Conservation (phyloP, 1,140 invertebrate species). For the Piezodorus guildinii region DNA sequence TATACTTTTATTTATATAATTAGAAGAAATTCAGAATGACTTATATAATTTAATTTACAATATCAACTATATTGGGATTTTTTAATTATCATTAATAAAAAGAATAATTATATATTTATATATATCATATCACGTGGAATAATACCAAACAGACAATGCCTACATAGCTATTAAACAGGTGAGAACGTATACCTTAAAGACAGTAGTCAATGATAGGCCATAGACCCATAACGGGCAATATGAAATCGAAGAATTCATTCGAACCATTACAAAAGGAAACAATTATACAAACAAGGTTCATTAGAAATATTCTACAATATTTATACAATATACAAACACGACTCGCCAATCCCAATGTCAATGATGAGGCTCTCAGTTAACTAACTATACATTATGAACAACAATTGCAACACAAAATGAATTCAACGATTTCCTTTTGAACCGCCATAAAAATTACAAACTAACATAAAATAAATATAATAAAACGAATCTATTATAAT, state of each 20-base stretch:
- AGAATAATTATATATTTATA: conserved; percentile 16
- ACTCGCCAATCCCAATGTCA: neutral
- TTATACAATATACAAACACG: conserved; percentile 12
- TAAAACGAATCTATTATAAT: conserved; percentile 23
- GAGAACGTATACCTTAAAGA: conserved; percentile 28
- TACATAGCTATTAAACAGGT: conserved; percentile 27
- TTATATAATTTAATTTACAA: conserved; percentile 22
- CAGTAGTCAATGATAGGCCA: conserved; percentile 19
- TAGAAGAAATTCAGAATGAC: conserved; percentile 25
- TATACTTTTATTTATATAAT: conserved; percentile 1
- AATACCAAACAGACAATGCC: conserved; percentile 25
- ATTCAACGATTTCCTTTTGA: conserved; percentile 4
- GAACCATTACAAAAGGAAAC: conserved; percentile 10
- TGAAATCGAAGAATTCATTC: conserved; percentile 16
- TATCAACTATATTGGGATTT: conserved; percentile 24
- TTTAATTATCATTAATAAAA: conserved; percentile 18
- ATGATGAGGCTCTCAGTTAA: neutral
- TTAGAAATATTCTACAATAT: conserved; percentile 14
- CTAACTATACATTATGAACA: conserved; percentile 13
- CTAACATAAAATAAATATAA: conserved; percentile 24
- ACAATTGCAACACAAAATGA: conserved; percentile 7
- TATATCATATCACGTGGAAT: conserved; percentile 22
- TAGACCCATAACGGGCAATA: conserved; percentile 7
- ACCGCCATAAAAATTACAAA: neutral
- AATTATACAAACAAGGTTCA: conserved; percentile 13